These are phyloP conservation scores for Coelopa pilipes DNA, from an alignment of 2,888 invertebrate genomes.

Conservation along the genomic window DNA sequence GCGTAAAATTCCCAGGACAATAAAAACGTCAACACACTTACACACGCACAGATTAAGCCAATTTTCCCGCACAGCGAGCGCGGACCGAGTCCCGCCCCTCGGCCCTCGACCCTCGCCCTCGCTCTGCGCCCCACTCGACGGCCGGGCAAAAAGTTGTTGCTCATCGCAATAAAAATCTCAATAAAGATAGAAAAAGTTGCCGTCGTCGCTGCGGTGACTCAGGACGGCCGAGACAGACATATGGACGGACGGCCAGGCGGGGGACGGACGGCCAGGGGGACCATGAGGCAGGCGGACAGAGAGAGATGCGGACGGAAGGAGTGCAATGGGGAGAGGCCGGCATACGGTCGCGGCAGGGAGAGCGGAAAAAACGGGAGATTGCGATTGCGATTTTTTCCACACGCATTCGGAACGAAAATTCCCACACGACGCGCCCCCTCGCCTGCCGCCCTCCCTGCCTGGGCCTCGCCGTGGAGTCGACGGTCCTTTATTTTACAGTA, in stretches of 20 bases:
- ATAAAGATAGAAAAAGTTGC: constrained; percentile 30
- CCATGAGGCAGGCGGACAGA: background rate
- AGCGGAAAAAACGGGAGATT: constrained; percentile 1
- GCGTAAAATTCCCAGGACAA: constrained; percentile 23
- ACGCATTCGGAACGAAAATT: constrained; percentile 16
- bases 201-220: background rate
- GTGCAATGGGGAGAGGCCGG: background rate
- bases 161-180: constrained; percentile 34
- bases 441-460: too few relatives aligned
- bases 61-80: constrained; percentile 17
- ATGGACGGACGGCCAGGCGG: background rate
- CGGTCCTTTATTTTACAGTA: too few relatives aligned
- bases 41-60: constrained; percentile 14
- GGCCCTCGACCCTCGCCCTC: too few relatives aligned
- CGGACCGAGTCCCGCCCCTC: background rate
- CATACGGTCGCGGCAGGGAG: constrained; percentile 12
- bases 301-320: background rate
- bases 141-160: constrained; percentile 32
- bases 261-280: background rate
- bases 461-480: too few relatives aligned
- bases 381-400: constrained; percentile 9
- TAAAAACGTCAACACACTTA: constrained; percentile 31
- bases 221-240: background rate
- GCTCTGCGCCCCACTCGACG: background rate
- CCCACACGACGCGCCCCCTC: background rate